Evolutionary conservation across 2,113 vertebrate genomes (phyloP).

Genomic region (Esox niger): DNA sequence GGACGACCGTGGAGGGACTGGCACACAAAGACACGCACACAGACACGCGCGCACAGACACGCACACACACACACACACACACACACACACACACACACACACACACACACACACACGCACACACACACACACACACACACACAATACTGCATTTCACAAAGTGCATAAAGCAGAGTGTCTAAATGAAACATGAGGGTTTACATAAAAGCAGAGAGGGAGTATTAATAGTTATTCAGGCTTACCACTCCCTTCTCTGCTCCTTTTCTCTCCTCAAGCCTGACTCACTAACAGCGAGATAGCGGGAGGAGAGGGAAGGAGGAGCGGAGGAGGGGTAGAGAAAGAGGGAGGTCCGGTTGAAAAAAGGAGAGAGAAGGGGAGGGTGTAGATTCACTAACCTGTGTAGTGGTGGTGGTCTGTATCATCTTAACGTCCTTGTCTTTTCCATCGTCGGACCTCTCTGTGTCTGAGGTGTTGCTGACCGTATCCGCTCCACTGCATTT

Average conservation of each 20-base stretch:
- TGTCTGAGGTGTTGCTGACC: slow-evolving; percentile 80
- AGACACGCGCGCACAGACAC: too few relatives aligned
- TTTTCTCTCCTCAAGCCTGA: too few relatives aligned
- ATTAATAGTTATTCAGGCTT: slow-evolving; percentile 45
- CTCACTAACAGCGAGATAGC: too few relatives aligned
- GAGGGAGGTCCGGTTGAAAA: neutral
- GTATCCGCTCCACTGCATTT: slow-evolving; percentile 86
- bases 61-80: too few relatives aligned
- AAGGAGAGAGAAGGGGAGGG: too few relatives aligned
- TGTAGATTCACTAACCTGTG: slow-evolving; percentile 74
- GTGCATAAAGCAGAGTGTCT: slow-evolving; percentile 28
- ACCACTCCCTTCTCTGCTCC: slow-evolving; percentile 16
- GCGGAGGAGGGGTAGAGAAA: neutral
- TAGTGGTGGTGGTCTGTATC: slow-evolving; percentile 95
- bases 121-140: neutral
- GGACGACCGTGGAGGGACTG: slow-evolving; percentile 91
- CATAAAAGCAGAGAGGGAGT: slow-evolving; percentile 22
- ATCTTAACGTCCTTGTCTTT: slow-evolving; percentile 96
- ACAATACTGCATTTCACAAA: neutral
- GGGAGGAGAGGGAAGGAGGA: too few relatives aligned
- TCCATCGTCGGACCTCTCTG: slow-evolving; percentile 95
- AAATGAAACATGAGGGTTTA: slow-evolving; percentile 52
- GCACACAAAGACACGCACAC: neutral
- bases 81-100: too few relatives aligned
- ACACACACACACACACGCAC: too few relatives aligned